These are phyloP conservation scores for Endotricha flammealis DNA, from an alignment of 2,888 invertebrate genomes.

Conservation along the genomic window DNA sequence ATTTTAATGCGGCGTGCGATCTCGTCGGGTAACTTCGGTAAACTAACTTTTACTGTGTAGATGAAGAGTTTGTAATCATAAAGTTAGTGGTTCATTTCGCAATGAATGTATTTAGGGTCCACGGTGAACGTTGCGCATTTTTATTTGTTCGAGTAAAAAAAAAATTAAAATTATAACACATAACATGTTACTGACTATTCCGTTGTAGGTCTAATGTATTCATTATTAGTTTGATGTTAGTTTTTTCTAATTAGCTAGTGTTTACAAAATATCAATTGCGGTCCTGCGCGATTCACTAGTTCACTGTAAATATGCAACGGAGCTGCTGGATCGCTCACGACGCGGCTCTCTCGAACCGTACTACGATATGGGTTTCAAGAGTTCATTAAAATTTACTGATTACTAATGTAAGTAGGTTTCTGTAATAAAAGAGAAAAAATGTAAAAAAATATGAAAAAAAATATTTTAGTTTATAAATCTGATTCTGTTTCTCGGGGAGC, in stretches of 20 bases:
- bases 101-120: slow-evolving; percentile 20
- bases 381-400: slow-evolving; percentile 49
- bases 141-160: slow-evolving; percentile 14
- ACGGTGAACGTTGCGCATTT: slow-evolving; percentile 21
- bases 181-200: slow-evolving; percentile 7
- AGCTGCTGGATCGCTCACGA: slow-evolving; percentile 26
- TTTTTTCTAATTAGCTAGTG: slow-evolving; percentile 56
- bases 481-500: slow-evolving; percentile 32
- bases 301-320: slow-evolving; percentile 30
- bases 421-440: slow-evolving; percentile 49
- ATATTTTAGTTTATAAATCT: slow-evolving; percentile 40
- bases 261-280: slow-evolving; percentile 40
- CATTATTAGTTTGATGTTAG: slow-evolving; percentile 62
- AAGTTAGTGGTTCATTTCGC: slow-evolving; percentile 29
- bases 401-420: slow-evolving; percentile 57
- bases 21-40: slow-evolving; percentile 26
- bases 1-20: slow-evolving; percentile 4
- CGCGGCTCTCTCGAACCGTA: slow-evolving; percentile 21
- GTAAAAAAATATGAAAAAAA: slow-evolving; percentile 42
- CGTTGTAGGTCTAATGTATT: slow-evolving; percentile 21
- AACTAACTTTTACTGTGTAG: slow-evolving; percentile 38
- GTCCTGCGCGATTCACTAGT: slow-evolving; percentile 27
- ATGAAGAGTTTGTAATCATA: slow-evolving; percentile 32
- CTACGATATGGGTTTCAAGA: slow-evolving; percentile 43
- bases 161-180: slow-evolving; percentile 17